These are phyloP conservation scores for Margaritifera margaritifera DNA, from an alignment of 2,888 invertebrate species.

Conservation along the genomic window DNA sequence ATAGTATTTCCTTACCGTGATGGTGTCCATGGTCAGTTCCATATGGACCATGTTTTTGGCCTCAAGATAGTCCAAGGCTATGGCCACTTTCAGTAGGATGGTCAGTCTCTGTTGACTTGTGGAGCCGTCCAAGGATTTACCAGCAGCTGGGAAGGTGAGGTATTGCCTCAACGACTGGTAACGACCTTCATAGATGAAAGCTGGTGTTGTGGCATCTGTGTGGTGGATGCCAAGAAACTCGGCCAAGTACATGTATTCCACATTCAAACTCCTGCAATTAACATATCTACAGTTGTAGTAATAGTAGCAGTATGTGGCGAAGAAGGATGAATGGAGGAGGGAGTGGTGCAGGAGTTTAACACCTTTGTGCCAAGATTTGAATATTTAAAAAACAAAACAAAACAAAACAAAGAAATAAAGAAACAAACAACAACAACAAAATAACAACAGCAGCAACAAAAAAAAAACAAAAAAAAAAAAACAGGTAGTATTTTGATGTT, in stretches of 20 bases:
- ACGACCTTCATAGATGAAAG: slow-evolving; percentile 48
- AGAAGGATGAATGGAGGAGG: too few relatives aligned
- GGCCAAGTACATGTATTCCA: slow-evolving; percentile 38
- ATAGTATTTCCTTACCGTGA: slow-evolving; percentile 53
- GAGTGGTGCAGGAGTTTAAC: too few relatives aligned
- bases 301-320: too few relatives aligned
- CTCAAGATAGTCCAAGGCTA: slow-evolving; percentile 59
- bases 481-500: too few relatives aligned
- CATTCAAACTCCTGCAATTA: slow-evolving; percentile 42
- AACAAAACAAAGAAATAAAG: too few relatives aligned
- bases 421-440: too few relatives aligned
- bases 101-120: slow-evolving; percentile 10
- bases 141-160: slow-evolving; percentile 9
- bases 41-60: slow-evolving; percentile 61
- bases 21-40: slow-evolving; percentile 63
- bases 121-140: background rate
- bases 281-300: background rate
- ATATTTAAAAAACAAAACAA: too few relatives aligned
- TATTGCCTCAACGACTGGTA: slow-evolving; percentile 38
- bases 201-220: slow-evolving; percentile 37
- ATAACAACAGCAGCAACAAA: too few relatives aligned
- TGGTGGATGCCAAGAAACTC: slow-evolving; percentile 57
- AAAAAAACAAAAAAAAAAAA: too few relatives aligned
- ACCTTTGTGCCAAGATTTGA: too few relatives aligned
- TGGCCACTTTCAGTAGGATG: slow-evolving; percentile 34